Base-by-base conservation (phyloP, 2,113 vertebrate species). In the Clarias magur region DNA sequence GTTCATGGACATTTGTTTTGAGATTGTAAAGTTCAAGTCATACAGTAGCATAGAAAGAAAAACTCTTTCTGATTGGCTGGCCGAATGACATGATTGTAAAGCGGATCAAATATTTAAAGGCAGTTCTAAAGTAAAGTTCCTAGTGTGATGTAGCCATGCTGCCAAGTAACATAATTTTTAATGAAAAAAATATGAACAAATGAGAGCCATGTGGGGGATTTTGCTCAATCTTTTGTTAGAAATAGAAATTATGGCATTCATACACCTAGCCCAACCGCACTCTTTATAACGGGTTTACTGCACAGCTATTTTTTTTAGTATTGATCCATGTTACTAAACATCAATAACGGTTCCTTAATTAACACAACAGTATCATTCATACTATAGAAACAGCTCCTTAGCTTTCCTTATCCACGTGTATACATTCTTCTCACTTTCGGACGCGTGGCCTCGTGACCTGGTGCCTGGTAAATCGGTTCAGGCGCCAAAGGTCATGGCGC, bases 391-490 rank as follows among this genome's bases (percentile, higher is more conserved):
- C 30, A 62, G 83, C 68, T 75, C 12, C 54, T 60, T 2, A 38
- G 56, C 53, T 27, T 56, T n/a, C 5, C 27, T 62, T 62, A 60
- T 62, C 83, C 38, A 34, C n/a, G 72, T 88, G 84, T 78, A 54
- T 89, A 83, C 59, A 89, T 81, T 88, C 87, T 76, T 48, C 59
- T 87, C 88, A 82, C 1, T 48, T 85, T 62, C 81, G 78, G 91
- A 89, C 91, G 23, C 84, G 89, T 91, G 89, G 86, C 88, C 90
- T 90, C 7, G 17, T 79, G 84, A 88, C 90, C 86, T 68, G 80
- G 82, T 27, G 11, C 15, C 70, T 65, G 73, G 87, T 94, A 92
- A 92, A 94, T 91, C 91, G 88, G 84, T 57, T 75, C 38, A 59
- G 86, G 91, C 92, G 88, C 75, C 83, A 57, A 57, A 88, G 92